Percentiles rank a stretch among this genome's conserved stretches.
Conservation (phyloP, 2,113 vertebrate genomes). For the Galeopterus variegatus region DNA sequence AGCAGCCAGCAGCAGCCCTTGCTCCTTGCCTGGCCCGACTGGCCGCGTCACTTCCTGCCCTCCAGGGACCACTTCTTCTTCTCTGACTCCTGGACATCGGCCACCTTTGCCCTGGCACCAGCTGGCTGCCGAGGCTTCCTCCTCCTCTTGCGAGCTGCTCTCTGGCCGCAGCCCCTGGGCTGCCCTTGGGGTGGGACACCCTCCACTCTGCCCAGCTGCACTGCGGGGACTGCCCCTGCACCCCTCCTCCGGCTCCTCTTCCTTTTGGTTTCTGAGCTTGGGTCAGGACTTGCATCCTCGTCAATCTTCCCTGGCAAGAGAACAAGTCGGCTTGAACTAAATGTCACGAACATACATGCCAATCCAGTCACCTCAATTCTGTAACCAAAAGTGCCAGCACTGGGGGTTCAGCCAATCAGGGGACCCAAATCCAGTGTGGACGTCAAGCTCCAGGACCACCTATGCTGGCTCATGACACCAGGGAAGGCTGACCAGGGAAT, state of each 20-base stretch:
- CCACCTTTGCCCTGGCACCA: background rate
- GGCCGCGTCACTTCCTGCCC: background rate
- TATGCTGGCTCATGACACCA: rapidly evolving
- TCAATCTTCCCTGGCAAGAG: background rate
- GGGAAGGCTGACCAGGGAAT: rapidly evolving
- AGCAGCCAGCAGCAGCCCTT: too few relatives aligned
- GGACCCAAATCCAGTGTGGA: rapidly evolving
- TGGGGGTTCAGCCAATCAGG: rapidly evolving
- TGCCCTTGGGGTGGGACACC: background rate
- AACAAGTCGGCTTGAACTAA: background rate
- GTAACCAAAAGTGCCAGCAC: rapidly evolving
- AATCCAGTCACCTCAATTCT: rapidly evolving
- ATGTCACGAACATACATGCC: background rate
- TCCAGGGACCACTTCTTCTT: background rate
- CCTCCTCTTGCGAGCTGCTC: background rate
- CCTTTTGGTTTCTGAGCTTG: rapidly evolving
- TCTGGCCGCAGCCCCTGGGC: background rate
- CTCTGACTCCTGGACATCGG: background rate
- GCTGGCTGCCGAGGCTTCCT: background rate
- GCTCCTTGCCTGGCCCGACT: background rate
- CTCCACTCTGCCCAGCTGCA: background rate
- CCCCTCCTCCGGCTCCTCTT: background rate
- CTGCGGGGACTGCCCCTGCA: rapidly evolving
- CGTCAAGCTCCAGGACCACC: rapidly evolving
- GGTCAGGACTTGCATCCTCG: rapidly evolving